These are phyloP conservation scores for Halcyon badia DNA, from an alignment of 2,797 vertebrate genomes.

Conservation along the genomic window DNA sequence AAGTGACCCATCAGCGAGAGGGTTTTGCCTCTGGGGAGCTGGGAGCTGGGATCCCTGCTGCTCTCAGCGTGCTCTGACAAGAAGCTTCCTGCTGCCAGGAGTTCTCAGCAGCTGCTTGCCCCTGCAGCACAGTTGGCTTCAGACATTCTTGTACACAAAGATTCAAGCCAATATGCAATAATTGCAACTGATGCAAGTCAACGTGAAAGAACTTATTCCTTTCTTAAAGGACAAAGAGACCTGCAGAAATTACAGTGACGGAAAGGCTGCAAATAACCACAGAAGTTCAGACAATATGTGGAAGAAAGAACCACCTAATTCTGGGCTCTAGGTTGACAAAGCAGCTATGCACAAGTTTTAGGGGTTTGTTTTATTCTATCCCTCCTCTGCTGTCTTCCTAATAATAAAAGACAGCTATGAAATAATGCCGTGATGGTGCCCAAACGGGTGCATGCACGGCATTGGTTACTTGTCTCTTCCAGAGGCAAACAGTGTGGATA, in stretches of 20 bases:
- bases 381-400: not conserved
- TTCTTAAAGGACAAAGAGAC: not conserved
- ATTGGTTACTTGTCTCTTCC: not conserved
- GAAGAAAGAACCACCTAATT: not conserved
- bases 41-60: not conserved
- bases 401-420: not conserved
- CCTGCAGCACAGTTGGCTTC: conserved; percentile 5
- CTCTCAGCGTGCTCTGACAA: not conserved
- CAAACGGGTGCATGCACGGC: not conserved
- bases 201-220: not conserved
- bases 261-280: not conserved
- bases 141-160: not conserved
- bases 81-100: not conserved
- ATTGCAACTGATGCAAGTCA: not conserved
- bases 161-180: not conserved
- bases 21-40: not conserved
- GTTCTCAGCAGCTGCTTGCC: conserved; percentile 18
- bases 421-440: not conserved
- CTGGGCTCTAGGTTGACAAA: not conserved
- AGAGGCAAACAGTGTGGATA: accelerated
- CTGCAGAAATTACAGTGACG: not conserved
- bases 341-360: not conserved
- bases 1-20: accelerated
- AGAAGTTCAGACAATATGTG: not conserved
- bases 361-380: not conserved